Percentiles rank a stretch among this genome's conserved stretches.
Conservation (phyloP, 2,797 vertebrate genomes). For the Acropternis orthonyx region DNA sequence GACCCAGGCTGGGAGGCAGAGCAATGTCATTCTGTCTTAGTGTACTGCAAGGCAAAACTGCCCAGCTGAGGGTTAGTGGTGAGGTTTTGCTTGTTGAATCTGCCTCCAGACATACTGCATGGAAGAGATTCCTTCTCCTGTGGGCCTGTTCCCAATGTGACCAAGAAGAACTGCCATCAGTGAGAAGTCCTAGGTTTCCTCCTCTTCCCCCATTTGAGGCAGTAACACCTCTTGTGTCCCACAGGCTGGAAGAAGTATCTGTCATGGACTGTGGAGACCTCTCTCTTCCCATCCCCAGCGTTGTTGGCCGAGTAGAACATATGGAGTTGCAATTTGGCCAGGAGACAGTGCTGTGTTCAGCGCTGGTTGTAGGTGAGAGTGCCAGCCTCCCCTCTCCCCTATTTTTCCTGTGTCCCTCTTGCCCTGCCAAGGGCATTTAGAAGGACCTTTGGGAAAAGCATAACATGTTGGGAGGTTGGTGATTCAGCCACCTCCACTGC, state of each 20-base stretch:
- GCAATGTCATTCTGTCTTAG: background rate
- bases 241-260: background rate
- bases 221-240: slow-evolving; percentile 46
- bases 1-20: background rate
- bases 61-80: background rate
- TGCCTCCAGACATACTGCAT: background rate
- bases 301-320: slow-evolving; percentile 74
- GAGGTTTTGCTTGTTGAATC: background rate
- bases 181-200: background rate
- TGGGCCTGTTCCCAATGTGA: background rate
- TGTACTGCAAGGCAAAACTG: background rate
- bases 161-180: background rate
- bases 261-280: slow-evolving; percentile 33
- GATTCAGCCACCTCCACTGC: background rate
- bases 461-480: background rate
- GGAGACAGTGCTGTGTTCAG: slow-evolving; percentile 84
- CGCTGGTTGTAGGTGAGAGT: slow-evolving; percentile 84
- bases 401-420: background rate
- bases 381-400: background rate
- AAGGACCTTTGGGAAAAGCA: background rate
- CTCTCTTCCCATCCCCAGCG: slow-evolving; percentile 4
- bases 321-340: slow-evolving; percentile 86
- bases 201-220: background rate
- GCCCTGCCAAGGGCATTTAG: background rate
- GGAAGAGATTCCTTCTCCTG: background rate